Conservation (phyloP, 2,888 invertebrate genomes). For the Smittia sp. region DNA sequence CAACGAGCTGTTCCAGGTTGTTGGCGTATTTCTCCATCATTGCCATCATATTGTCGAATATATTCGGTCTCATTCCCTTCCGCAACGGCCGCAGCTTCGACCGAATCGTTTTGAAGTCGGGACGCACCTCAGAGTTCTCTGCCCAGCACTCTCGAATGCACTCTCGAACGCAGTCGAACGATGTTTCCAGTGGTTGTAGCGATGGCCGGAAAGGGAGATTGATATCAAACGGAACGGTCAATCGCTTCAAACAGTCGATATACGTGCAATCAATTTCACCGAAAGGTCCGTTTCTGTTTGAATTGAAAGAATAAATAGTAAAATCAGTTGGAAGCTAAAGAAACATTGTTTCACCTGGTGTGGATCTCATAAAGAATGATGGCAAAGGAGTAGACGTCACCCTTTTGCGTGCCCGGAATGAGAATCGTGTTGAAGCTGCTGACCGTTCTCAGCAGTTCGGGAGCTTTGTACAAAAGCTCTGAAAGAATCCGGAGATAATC, state of each 20-base stretch:
- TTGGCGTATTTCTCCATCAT: constrained; percentile 95
- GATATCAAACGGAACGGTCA: constrained; percentile 50
- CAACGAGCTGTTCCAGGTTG: constrained; percentile 89
- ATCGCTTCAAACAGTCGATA: constrained; percentile 58
- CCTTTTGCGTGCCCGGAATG: constrained; percentile 65
- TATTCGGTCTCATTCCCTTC: constrained; percentile 92
- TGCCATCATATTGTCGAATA: constrained; percentile 96
- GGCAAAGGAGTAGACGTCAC: constrained; percentile 83
- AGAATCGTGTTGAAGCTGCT: constrained; percentile 50
- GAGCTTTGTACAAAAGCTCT: constrained; percentile 78
- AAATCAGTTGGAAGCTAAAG: neutral
- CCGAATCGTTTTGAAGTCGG: constrained; percentile 81
- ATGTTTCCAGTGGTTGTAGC: constrained; percentile 71
- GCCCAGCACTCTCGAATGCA: constrained; percentile 85
- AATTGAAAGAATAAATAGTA: neutral
- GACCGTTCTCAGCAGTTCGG: constrained; percentile 67
- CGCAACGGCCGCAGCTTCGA: constrained; percentile 75
- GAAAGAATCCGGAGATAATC: constrained; percentile 42
- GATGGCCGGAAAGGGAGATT: constrained; percentile 62
- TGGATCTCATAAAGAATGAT: constrained; percentile 87
- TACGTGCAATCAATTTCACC: constrained; percentile 67
- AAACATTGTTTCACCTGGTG: constrained; percentile 51
- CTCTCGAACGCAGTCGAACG: constrained; percentile 82
- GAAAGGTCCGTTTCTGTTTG: constrained; percentile 72
- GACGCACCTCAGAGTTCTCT: constrained; percentile 74